Conservation (phyloP, 2,113 vertebrate genomes). For the Tenrec ecaudatus region DNA sequence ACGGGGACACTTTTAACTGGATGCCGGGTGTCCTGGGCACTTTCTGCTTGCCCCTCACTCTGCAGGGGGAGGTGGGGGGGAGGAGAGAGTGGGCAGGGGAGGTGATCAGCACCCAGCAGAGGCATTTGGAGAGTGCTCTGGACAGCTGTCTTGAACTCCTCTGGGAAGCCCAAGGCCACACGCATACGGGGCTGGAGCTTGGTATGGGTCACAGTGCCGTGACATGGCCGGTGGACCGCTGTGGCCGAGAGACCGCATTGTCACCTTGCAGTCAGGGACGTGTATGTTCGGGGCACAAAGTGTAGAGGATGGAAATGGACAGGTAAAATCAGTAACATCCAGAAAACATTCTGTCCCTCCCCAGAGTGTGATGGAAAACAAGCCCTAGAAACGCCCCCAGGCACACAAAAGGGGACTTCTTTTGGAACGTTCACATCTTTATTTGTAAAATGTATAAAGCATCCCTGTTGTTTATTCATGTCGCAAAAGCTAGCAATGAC, state of each 20-base stretch:
- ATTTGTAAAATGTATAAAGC: slow-evolving; percentile 62
- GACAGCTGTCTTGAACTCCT: neutral
- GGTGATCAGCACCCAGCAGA: neutral
- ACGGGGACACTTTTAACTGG: neutral
- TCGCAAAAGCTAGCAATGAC: slow-evolving; percentile 70
- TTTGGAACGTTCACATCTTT: slow-evolving; percentile 8
- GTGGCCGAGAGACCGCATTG: neutral
- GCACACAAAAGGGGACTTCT: neutral
- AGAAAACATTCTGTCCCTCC: neutral
- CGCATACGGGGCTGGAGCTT: fast-evolving
- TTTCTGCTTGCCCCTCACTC: slow-evolving; percentile 6
- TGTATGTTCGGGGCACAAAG: neutral
- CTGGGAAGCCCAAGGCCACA: neutral
- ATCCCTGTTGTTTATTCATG: slow-evolving; percentile 45
- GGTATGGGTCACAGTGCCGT: neutral
- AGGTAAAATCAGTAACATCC: neutral
- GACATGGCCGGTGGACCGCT: neutral
- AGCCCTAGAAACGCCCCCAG: neutral
- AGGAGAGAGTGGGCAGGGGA: neutral
- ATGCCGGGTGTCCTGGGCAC: neutral
- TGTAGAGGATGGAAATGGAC: neutral
- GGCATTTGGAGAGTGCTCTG: neutral
- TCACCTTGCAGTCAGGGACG: neutral
- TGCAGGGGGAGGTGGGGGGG: too few relatives aligned
- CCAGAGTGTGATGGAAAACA: too few relatives aligned